Percentiles rank a stretch among this genome's conserved stretches.
These are phyloP conservation scores for Pseudoips prasinana DNA, from an alignment of 2,888 invertebrate species.

Conservation along the genomic window DNA sequence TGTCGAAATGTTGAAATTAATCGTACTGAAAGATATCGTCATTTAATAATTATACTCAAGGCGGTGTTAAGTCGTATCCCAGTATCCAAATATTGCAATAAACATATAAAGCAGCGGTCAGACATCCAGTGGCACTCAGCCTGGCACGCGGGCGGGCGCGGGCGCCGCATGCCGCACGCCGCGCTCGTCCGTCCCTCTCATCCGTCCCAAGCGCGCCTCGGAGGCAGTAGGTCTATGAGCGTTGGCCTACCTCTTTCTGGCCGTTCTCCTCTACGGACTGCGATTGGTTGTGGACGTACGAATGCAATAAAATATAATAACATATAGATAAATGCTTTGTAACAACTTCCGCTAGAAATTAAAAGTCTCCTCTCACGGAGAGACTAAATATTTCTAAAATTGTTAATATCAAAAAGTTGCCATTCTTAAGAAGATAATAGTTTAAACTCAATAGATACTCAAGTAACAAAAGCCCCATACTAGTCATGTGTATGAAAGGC, in stretches of 20 bases:
- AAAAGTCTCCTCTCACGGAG: constrained; percentile 61
- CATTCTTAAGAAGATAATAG: constrained; percentile 66
- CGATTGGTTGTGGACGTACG: constrained; percentile 81
- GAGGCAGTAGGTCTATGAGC: constrained; percentile 57
- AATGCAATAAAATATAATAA: constrained; percentile 82
- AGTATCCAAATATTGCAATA: constrained; percentile 23
- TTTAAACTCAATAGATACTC: constrained; percentile 63
- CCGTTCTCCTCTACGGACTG: constrained; percentile 82
- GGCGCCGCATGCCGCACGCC: constrained; percentile 1
- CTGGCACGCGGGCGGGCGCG: constrained; percentile 2
- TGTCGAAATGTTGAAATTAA: constrained; percentile 60
- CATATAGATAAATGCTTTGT: constrained; percentile 80
- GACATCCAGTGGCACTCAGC: constrained; percentile 7
- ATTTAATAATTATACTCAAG: constrained; percentile 13
- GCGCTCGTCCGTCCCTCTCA: constrained; percentile 8
- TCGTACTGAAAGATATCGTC: constrained; percentile 17
- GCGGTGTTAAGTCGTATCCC: constrained; percentile 13
- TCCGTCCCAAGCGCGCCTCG: constrained; percentile 45
- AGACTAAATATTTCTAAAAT: constrained; percentile 57
- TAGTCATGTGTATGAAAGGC: constrained; percentile 66
- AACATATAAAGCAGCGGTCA: constrained; percentile 33
- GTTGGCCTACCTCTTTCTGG: constrained; percentile 78
- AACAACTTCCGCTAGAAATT: constrained; percentile 72
- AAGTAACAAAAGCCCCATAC: constrained; percentile 73
- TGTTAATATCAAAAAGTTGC: constrained; percentile 56